These are phyloP conservation scores for Tragelaphus strepsiceros DNA, from an alignment of 2,113 vertebrate species.

Conservation along the genomic window DNA sequence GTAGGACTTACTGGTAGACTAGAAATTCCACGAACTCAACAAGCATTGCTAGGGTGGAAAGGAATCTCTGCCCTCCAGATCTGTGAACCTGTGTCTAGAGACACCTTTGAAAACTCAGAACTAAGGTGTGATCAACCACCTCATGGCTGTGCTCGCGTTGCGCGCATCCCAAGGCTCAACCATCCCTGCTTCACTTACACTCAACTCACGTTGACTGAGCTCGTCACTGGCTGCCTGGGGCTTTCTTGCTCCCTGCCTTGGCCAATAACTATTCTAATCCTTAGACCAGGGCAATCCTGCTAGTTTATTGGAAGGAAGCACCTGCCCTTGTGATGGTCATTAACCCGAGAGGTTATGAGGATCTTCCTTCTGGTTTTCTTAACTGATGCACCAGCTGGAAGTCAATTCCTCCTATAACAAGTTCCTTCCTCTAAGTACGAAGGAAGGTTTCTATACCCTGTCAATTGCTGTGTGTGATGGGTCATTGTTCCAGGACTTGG, in stretches of 20 bases:
- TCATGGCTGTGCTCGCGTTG: background rate
- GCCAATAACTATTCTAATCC: too few species aligned
- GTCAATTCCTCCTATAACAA: background rate
- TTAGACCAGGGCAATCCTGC: background rate
- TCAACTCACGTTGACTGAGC: background rate
- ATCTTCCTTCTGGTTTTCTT: background rate
- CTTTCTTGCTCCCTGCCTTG: background rate
- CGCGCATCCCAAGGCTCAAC: background rate
- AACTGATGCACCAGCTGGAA: background rate
- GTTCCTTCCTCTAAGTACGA: background rate
- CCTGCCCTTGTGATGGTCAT: background rate
- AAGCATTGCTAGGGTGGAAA: background rate
- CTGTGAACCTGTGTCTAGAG: background rate
- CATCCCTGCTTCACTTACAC: background rate
- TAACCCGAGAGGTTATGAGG: background rate
- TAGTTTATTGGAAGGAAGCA: background rate
- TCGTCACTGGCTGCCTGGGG: background rate
- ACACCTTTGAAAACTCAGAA: background rate
- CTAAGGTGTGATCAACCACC: background rate
- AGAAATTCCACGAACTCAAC: background rate
- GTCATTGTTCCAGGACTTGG: background rate
- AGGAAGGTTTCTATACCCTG: background rate
- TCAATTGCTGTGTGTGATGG: rapidly evolving
- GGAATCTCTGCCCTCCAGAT: background rate
- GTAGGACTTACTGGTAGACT: background rate